A percentile compares a stretch with the other conserved stretches of the same genome.
These are phyloP conservation scores for Elegia similella DNA, from an alignment of 2,888 invertebrate species.

Conservation along the genomic window DNA sequence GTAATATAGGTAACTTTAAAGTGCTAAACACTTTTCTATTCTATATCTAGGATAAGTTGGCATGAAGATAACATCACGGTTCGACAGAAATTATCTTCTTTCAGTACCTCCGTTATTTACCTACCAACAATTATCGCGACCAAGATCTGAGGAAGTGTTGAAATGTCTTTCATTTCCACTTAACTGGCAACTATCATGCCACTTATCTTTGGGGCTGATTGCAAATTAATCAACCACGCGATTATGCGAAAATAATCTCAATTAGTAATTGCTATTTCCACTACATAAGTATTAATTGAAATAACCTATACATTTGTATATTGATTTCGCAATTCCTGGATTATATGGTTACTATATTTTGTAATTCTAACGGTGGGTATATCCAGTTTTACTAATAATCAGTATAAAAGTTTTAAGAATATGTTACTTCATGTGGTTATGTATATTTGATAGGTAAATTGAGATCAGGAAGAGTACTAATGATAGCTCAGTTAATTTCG, in stretches of 20 bases:
- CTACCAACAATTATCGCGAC: too few relatives aligned
- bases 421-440: neutral
- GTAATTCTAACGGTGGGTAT: slow-evolving; percentile 25
- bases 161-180: too few relatives aligned
- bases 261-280: slow-evolving; percentile 1
- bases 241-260: slow-evolving; percentile 13
- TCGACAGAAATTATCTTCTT: too few relatives aligned
- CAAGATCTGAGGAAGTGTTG: too few relatives aligned
- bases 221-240: neutral
- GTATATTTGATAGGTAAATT: neutral
- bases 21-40: too few relatives aligned
- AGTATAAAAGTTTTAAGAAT: neutral
- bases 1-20: too few relatives aligned
- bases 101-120: too few relatives aligned
- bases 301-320: neutral
- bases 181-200: too few relatives aligned
- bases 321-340: neutral
- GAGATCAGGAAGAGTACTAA: slow-evolving; percentile 1
- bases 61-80: too few relatives aligned
- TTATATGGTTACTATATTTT: neutral
- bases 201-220: neutral
- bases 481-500: neutral
- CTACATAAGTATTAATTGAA: neutral
- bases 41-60: too few relatives aligned
- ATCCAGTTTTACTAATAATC: slow-evolving; percentile 23